Base-by-base conservation (phyloP, 2,888 invertebrate species). In the Agelastica alni region DNA sequence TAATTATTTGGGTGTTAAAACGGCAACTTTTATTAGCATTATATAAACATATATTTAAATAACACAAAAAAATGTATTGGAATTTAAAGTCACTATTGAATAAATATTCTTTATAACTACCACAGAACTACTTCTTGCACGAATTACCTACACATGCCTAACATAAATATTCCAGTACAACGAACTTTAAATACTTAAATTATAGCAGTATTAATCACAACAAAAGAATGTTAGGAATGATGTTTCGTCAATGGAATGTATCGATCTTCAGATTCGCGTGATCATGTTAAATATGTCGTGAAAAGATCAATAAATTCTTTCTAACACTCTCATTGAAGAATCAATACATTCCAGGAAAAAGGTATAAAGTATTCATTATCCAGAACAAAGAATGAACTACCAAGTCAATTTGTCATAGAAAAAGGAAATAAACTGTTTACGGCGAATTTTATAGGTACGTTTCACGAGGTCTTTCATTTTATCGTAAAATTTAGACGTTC, bases 241-340 rank as follows among this genome's bases (percentile, higher is more conserved):
- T 14, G 32, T 58, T 47, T 51, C 39, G 58, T 47, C 52, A 52
- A 31, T 53, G 58, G 64, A 62, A 65, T 64, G 59, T 65, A 65
- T 64, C 56, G 65, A 65, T 63, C 64, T 53, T 57, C 51, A 57
- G 51, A 61, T 63, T 65, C 58, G 62, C 60, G 64, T 66, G 65
- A 63, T 66, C 63, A 59, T 58, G 43, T 52, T 56, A 56, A 62
- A 60, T 62, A 59, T 61, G 48, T 48, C 16, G 26, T 26, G 41
- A 63, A 62, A 62, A 63, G 66, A 65, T 68, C 67, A 45, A 68
- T 68, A 67, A 60, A 68, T 68, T 68, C 68, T 56, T 58, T 47
- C 54, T 63, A 67, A 62, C 62, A 58, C 62, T 60, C 55, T 56
- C 46, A 55, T 51, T 48, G 59, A 57, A 52, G 45, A 63, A 67